phyloP scores from a whole-genome alignment of 2,797 vertebrate species.

The Nannoperca australis region DNA sequence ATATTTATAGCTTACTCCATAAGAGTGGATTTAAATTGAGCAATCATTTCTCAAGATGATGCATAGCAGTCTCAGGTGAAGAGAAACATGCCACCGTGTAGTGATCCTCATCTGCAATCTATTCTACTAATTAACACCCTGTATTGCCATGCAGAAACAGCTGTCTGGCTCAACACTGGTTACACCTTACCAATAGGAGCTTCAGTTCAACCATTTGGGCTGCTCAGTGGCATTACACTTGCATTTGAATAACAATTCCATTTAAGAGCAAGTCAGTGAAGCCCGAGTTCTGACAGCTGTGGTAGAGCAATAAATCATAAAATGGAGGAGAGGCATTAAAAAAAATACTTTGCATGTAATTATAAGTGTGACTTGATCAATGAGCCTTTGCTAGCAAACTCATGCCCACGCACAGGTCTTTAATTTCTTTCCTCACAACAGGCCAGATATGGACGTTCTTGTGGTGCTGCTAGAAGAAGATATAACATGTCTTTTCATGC shows the following conservation, averaged over 20 bases:
- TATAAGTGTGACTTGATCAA: slow-evolving; percentile 71
- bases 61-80: slow-evolving; percentile 47
- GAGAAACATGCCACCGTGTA: slow-evolving; percentile 39
- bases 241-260: slow-evolving; percentile 69
- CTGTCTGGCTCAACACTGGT: slow-evolving; percentile 40
- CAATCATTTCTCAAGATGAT: slow-evolving; percentile 49
- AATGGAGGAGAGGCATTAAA: slow-evolving; percentile 36
- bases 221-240: slow-evolving; percentile 28
- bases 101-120: slow-evolving; percentile 56
- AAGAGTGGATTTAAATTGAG: slow-evolving; percentile 47
- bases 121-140: slow-evolving; percentile 58
- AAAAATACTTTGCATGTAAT: slow-evolving; percentile 71
- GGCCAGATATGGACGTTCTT: slow-evolving; percentile 56
- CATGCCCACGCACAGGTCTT: slow-evolving; percentile 50
- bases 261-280: slow-evolving; percentile 71
- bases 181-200: slow-evolving; percentile 27
- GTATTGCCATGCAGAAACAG: slow-evolving; percentile 48
- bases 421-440: slow-evolving; percentile 63
- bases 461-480: slow-evolving; percentile 29
- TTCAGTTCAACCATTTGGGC: slow-evolving; percentile 34
- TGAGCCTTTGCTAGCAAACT: slow-evolving; percentile 51
- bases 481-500: slow-evolving; percentile 43
- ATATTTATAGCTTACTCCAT: slow-evolving; percentile 30
- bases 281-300: slow-evolving; percentile 67
- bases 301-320: slow-evolving; percentile 74